Evolutionary conservation across 2,888 invertebrate species (phyloP).

Genomic region (Drosophila longiperda): DNA sequence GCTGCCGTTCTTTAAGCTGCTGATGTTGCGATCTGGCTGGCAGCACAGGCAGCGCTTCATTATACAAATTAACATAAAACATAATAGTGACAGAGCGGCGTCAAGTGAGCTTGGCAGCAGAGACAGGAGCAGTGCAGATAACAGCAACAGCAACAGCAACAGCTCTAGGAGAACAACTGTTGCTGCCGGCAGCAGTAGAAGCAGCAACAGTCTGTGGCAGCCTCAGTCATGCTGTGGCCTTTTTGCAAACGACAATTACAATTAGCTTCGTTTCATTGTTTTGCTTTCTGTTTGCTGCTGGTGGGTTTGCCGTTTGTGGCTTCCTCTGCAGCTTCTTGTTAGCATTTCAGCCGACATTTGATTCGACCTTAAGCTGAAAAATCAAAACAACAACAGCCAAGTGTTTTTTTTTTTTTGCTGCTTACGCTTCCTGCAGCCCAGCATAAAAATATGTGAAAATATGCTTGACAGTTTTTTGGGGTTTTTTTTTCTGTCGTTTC

Average conservation of each 20-base stretch:
- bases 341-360: conserved; percentile 78
- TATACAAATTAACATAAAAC: conserved; percentile 79
- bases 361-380: conserved; percentile 65
- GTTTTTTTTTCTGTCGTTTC: not conserved
- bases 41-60: conserved; percentile 61
- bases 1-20: conserved; percentile 46
- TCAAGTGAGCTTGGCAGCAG: conserved; percentile 62
- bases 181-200: conserved; percentile 16
- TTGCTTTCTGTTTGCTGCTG: conserved; percentile 44
- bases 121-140: conserved; percentile 61
- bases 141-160: conserved; percentile 34
- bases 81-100: conserved; percentile 74
- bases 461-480: conserved; percentile 12
- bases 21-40: conserved; percentile 30
- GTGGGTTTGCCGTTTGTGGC: conserved; percentile 39
- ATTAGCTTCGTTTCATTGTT: conserved; percentile 77
- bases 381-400: conserved; percentile 25
- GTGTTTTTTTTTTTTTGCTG: conserved; percentile 9
- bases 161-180: conserved; percentile 29
- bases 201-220: conserved; percentile 44
- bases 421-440: conserved; percentile 28
- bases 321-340: conserved; percentile 77
- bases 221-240: conserved; percentile 57
- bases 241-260: conserved; percentile 77
- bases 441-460: conserved; percentile 3